Evolutionary conservation across 2,797 vertebrate genomes (phyloP).

Genomic region (Peromyscus melanophrys): DNA sequence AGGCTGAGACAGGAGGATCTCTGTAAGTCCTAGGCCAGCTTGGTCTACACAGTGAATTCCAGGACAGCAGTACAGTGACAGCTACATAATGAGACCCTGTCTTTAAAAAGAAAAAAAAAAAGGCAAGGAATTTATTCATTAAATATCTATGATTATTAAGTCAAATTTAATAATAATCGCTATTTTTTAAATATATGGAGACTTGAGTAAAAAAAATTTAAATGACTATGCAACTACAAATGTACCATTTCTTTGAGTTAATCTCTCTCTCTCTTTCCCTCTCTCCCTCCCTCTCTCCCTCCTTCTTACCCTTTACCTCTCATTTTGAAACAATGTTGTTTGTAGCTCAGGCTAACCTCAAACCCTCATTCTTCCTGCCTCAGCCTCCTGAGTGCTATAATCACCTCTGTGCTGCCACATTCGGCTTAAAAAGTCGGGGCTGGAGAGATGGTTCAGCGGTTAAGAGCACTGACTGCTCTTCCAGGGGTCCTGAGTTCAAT

Average conservation of each 20-base stretch:
- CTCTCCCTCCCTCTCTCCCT: not conserved
- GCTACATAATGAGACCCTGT: not conserved
- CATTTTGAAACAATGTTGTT: not conserved
- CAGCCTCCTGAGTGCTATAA: not conserved
- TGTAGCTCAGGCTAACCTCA: not conserved
- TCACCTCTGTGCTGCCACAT: not conserved
- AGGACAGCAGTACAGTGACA: not conserved
- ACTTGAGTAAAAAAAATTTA: not conserved
- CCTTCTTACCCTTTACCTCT: not conserved
- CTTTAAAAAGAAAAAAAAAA: not conserved
- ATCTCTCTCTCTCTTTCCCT: not conserved
- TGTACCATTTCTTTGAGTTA: not conserved
- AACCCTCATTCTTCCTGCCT: not conserved
- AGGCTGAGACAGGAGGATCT: not conserved
- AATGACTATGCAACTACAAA: not conserved
- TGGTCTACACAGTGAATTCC: not conserved
- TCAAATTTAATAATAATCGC: conserved; percentile 9
- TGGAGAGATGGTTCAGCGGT: no score
- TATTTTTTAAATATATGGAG: conserved; percentile 31
- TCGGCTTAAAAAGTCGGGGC: not conserved
- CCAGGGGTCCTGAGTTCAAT: no score
- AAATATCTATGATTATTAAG: conserved; percentile 18
- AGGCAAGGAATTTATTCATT: not conserved
- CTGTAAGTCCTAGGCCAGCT: not conserved
- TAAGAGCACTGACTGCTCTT: no score